Evolutionary conservation across 1,140 invertebrate genomes (phyloP).

Genomic region (Temnothorax nylanderi): DNA sequence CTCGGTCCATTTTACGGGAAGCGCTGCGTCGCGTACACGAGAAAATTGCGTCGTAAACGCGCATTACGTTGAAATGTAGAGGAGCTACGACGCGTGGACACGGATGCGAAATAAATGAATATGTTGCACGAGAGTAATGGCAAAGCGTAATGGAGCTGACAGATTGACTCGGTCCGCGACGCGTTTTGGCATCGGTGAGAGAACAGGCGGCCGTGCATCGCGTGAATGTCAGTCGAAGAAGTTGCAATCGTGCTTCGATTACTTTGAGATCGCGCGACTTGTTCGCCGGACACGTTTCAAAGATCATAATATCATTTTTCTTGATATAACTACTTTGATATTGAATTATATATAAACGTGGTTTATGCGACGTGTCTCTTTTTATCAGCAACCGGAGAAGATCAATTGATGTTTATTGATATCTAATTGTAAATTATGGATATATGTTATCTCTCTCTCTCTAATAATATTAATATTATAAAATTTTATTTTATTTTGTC

Average conservation of each 20-base stretch:
- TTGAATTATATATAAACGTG: not conserved
- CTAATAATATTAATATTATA: too few species aligned
- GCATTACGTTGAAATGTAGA: not conserved
- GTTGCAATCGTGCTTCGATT: not conserved
- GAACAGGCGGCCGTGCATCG: too few species aligned
- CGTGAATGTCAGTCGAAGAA: not conserved
- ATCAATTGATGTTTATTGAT: not conserved
- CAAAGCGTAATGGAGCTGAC: not conserved
- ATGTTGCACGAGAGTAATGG: not conserved
- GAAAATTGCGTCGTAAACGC: slow-evolving; percentile 11
- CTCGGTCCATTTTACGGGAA: not conserved
- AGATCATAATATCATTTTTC: slow-evolving; percentile 8
- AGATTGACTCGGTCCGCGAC: not conserved
- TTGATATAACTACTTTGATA: not conserved
- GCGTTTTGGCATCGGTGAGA: too few species aligned
- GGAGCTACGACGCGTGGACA: not conserved
- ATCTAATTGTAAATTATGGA: not conserved
- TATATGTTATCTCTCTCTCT: not conserved
- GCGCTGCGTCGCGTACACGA: not conserved
- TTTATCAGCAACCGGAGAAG: not conserved
- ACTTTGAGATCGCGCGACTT: not conserved
- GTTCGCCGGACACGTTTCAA: not conserved
- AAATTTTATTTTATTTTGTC: too few species aligned
- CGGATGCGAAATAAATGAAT: not conserved
- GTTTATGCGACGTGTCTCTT: not conserved